These are phyloP conservation scores for Artibeus jamaicensis DNA, from an alignment of 2,797 vertebrate genomes.

Conservation along the genomic window DNA sequence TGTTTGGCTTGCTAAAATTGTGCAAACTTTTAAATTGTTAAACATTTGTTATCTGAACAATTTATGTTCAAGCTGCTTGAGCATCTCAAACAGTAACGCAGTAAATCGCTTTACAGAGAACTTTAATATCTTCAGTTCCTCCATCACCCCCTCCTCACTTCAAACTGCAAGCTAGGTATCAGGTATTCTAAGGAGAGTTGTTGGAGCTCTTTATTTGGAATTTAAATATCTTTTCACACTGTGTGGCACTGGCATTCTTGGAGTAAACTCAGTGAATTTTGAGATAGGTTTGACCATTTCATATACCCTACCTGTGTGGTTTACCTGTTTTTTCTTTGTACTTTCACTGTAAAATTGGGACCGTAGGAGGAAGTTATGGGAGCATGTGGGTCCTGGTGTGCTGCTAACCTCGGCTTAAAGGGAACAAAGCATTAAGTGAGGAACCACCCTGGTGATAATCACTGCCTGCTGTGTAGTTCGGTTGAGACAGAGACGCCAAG, in stretches of 20 bases:
- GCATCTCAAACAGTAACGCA: neutral
- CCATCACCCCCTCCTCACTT: neutral
- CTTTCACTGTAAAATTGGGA: neutral
- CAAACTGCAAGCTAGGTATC: neutral
- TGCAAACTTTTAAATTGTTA: neutral
- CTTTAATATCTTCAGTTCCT: neutral
- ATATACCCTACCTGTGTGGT: neutral
- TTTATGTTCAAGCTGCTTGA: neutral
- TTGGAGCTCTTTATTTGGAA: neutral
- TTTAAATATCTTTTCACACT: neutral
- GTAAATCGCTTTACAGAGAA: neutral
- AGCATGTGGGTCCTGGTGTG: neutral
- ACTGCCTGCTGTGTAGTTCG: neutral
- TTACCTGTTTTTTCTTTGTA: neutral
- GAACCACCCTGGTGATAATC: neutral
- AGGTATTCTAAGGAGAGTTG: neutral
- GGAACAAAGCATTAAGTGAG: neutral
- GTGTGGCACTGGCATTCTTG: neutral
- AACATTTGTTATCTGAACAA: neutral
- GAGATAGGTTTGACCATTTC: neutral
- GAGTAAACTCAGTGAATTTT: neutral
- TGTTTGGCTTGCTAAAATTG: neutral
- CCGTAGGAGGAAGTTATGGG: neutral
- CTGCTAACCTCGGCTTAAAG: neutral
- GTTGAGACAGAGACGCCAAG: neutral